Evolutionary conservation across 2,888 invertebrate genomes (phyloP).

Genomic region (Xestia ashworthii): DNA sequence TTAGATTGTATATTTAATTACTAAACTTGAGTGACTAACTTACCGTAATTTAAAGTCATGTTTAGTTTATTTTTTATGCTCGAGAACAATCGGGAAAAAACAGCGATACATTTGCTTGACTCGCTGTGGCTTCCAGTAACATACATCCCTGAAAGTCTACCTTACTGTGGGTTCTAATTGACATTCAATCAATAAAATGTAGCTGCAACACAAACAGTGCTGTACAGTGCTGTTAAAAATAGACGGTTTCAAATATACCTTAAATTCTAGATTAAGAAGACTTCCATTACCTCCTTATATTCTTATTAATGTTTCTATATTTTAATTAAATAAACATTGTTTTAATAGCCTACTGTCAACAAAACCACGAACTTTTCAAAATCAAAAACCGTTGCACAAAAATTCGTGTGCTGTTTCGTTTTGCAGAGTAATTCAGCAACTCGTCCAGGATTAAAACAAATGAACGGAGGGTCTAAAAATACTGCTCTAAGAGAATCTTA

Average conservation of each 20-base stretch:
- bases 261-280: too few relatives aligned
- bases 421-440: too few relatives aligned
- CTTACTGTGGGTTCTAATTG: neutral
- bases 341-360: neutral
- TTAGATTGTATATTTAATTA: conserved; percentile 42
- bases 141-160: neutral
- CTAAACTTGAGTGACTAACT: neutral
- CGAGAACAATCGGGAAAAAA: neutral
- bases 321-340: neutral
- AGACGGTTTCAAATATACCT: too few relatives aligned
- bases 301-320: neutral
- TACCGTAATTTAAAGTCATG: neutral
- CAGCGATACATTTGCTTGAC: neutral
- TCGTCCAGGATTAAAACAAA: neutral
- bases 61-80: neutral
- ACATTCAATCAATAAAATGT: neutral
- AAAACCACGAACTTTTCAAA: neutral
- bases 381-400: neutral
- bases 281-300: neutral
- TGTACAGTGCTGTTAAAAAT: too few relatives aligned
- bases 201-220: too few relatives aligned
- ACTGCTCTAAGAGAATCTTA: too few relatives aligned
- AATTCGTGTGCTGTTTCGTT: too few relatives aligned
- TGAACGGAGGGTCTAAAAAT: too few relatives aligned
- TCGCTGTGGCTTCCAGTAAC: neutral